Evolutionary conservation across 2,113 vertebrate genomes (phyloP), one percentile per base, ranked within the genome.

Genomic region (Sander lucioperca): DNA sequence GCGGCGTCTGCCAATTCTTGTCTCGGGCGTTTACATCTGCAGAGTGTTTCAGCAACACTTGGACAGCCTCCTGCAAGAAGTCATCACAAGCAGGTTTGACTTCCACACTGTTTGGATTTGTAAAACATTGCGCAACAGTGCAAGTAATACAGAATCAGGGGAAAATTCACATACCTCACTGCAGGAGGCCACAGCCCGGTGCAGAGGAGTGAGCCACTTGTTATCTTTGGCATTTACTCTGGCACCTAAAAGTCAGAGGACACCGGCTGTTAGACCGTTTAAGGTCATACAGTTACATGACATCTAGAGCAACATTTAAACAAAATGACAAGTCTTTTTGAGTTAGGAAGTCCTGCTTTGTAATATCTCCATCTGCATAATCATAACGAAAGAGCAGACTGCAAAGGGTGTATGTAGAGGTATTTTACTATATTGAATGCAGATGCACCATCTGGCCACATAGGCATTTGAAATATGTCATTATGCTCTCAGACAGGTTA

Each of bases 191-290:
- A 99, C 97, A 77, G 98, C 98, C 93, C 98, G 96, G 93, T 99
- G 98, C 93, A 99, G 96, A 94, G 98, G 98, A 95, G 98, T 99
- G 92, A 99, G 97, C 98, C 98, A 99, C 96, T 99, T 99, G 96
- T 97, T 99, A 96, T 99, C 98, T 98, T 99, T 99, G 97, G 98
- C 98, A 97, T 99, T 99, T 96, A 99, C 98, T 97, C 98, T 97
- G 94, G 97, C 98, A 96, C 98, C 98, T 99, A 75, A n/a, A 78
- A 78, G 53, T 80, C 19, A 89, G 63, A 80, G 51, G 33, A 66
- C 66, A 79, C 0, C 10, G 13, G 57, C 30, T 54, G 23, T 91
- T 39, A 89, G 25, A 36, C 54, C 54, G 45, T 66, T 66, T 13
- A 51, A 74, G 33, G 51, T 80, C 19, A 15, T 5, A 27, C 54